These are phyloP conservation scores for Apamea monoglypha DNA, from an alignment of 2,888 invertebrate genomes.

Conservation along the genomic window DNA sequence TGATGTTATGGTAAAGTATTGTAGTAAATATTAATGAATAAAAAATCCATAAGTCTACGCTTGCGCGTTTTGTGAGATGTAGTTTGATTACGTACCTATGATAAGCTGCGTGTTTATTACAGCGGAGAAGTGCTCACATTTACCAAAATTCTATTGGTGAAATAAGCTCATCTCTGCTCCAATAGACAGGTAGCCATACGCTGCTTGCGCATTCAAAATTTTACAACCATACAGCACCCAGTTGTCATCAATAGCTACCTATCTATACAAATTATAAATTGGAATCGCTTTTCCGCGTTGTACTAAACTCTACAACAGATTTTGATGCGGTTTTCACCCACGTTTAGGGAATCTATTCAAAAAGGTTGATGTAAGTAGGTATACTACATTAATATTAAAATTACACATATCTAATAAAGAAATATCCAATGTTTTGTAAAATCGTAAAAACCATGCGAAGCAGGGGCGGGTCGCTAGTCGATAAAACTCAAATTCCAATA, in stretches of 20 bases:
- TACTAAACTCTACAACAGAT: neutral
- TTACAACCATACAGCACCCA: neutral
- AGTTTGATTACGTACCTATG: slow-evolving; percentile 11
- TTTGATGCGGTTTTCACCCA: neutral
- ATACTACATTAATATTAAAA: neutral
- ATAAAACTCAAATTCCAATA: neutral
- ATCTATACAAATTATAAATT: neutral
- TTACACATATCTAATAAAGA: neutral
- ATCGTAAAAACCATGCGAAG: neutral
- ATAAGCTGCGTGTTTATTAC: slow-evolving; percentile 7
- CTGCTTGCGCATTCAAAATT: slow-evolving; percentile 20
- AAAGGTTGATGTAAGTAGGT: neutral
- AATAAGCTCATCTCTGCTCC: neutral
- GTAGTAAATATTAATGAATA: neutral
- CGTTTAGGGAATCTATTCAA: neutral
- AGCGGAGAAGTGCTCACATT: neutral
- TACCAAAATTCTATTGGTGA: neutral
- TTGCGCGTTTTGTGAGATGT: slow-evolving; percentile 25
- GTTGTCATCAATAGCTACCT: neutral
- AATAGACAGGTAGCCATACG: neutral
- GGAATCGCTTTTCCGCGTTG: neutral
- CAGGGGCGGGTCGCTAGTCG: neutral
- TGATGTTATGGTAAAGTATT: neutral
- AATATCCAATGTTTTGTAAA: neutral
- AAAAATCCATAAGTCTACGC: slow-evolving; percentile 12